These are phyloP conservation scores for Nothoprocta pentlandii DNA, from an alignment of 2,113 vertebrate genomes.

Conservation along the genomic window DNA sequence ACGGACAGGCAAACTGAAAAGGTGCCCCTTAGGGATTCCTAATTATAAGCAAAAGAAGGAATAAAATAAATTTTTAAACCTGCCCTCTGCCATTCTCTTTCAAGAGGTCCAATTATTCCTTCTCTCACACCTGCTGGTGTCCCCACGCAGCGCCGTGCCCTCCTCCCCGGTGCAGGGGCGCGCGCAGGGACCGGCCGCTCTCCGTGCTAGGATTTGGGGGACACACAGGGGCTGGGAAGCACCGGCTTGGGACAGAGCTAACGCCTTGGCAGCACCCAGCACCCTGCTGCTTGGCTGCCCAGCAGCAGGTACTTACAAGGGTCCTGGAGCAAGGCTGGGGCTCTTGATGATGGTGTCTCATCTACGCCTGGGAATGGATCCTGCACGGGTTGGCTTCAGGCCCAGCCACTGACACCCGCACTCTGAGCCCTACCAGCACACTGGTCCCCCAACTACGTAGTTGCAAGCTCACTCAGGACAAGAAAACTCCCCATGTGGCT, in stretches of 20 bases:
- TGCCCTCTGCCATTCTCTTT: slow-evolving; percentile 42
- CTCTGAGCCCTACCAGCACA: not conserved
- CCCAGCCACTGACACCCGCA: not conserved
- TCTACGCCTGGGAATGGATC: not conserved
- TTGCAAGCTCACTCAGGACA: not conserved
- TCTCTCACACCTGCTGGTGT: not conserved
- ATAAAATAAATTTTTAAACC: slow-evolving; percentile 68
- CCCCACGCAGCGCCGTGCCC: not conserved
- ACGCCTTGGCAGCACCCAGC: not conserved
- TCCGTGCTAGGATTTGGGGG: not conserved
- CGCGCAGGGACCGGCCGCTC: not conserved
- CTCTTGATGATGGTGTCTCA: not conserved
- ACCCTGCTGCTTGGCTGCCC: not conserved
- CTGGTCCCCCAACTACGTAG: not conserved
- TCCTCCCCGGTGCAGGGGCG: not conserved
- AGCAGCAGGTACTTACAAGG: not conserved
- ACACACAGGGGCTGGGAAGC: slow-evolving; percentile 14
- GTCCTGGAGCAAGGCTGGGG: not conserved
- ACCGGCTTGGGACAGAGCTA: not conserved
- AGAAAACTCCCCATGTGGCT: not conserved
- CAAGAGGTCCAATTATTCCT: slow-evolving; percentile 58
- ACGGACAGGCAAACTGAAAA: slow-evolving; percentile 14
- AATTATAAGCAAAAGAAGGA: slow-evolving; percentile 48
- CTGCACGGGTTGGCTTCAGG: not conserved
- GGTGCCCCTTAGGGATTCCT: slow-evolving; percentile 52